Percentiles rank a stretch among this genome's conserved stretches.
Conservation (phyloP, 2,888 invertebrate species). For the Rotaria socialis region DNA sequence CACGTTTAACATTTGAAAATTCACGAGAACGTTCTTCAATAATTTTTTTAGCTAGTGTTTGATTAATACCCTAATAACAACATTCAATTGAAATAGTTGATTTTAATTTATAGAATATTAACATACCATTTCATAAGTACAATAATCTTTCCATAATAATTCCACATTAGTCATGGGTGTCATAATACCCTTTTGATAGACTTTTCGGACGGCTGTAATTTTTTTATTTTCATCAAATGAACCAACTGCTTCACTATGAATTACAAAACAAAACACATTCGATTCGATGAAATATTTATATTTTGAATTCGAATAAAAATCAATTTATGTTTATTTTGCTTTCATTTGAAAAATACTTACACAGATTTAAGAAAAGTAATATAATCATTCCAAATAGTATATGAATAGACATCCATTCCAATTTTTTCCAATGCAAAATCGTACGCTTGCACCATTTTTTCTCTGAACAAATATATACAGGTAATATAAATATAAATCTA, state of each 20-base stretch:
- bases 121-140: slow-evolving; percentile 74
- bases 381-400: slow-evolving; percentile 95
- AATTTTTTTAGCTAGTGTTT: slow-evolving; percentile 89
- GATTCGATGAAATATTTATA: no score
- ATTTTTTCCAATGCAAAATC: slow-evolving; percentile 98
- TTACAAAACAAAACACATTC: neutral
- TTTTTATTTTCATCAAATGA: slow-evolving; percentile 99
- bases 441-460: slow-evolving; percentile 98
- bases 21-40: slow-evolving; percentile 87
- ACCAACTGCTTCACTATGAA: slow-evolving; percentile 77
- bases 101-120: neutral
- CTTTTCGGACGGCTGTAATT: slow-evolving; percentile 92
- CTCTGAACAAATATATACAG: slow-evolving; percentile 65
- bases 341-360: slow-evolving; percentile 62
- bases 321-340: slow-evolving; percentile 85
- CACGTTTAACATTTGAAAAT: slow-evolving; percentile 92
- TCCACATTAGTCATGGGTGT: slow-evolving; percentile 97
- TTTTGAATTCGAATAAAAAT: slow-evolving; percentile 60
- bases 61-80: slow-evolving; percentile 72
- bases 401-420: slow-evolving; percentile 93
- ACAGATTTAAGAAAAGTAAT: slow-evolving; percentile 89
- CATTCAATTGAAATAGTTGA: neutral
- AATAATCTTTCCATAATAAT: slow-evolving; percentile 87
- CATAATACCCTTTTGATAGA: slow-evolving; percentile 88
- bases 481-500: neutral